A percentile compares a stretch with the other conserved stretches of the same genome.
Evolutionary conservation across 2,113 vertebrate genomes (phyloP).

Genomic region (Perognathus longimembris): DNA sequence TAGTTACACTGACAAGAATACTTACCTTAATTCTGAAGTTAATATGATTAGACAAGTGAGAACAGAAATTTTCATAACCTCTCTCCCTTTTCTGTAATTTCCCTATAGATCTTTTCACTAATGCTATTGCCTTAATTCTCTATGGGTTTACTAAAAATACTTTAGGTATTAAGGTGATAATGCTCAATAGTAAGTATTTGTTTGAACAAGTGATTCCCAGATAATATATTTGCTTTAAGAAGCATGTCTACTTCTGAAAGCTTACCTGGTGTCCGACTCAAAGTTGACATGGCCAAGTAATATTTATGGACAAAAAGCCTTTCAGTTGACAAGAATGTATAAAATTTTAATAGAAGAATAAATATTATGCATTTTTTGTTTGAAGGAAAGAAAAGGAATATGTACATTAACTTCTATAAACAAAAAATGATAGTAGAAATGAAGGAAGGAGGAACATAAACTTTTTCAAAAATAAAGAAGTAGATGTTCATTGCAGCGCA

Average conservation of each 20-base stretch:
- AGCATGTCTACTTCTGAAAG: not conserved
- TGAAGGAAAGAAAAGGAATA: not conserved
- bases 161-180: not conserved
- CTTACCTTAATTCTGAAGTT: not conserved
- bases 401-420: not conserved
- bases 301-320: not conserved
- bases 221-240: not conserved
- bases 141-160: conserved; percentile 27
- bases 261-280: not conserved
- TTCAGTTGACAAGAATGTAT: not conserved
- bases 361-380: not conserved
- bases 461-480: no score
- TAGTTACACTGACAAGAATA: not conserved
- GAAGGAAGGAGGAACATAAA: not conserved
- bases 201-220: not conserved
- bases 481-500: no score
- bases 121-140: not conserved
- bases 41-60: not conserved
- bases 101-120: not conserved
- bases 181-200: not conserved
- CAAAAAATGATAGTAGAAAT: not conserved
- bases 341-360: not conserved
- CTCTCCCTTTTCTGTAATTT: not conserved
- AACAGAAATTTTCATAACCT: not conserved
- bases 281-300: not conserved